Conservation (phyloP, 2,888 invertebrate genomes). For the Sympetrum striolatum region DNA sequence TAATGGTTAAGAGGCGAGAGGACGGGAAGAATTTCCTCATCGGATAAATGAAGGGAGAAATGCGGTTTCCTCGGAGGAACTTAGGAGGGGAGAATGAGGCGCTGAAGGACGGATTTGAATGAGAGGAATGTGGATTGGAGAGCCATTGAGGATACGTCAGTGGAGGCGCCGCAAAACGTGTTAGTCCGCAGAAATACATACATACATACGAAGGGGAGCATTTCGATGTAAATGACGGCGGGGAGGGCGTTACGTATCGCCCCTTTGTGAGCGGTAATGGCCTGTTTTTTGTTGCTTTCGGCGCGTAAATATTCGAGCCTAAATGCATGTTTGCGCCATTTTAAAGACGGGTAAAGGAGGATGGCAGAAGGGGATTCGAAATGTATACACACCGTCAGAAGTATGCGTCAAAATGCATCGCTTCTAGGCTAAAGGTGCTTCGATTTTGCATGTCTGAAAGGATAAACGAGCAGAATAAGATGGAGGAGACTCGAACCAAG, state of each 20-base stretch:
- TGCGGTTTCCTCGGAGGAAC: neutral
- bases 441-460: no score
- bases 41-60: neutral
- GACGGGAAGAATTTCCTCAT: neutral
- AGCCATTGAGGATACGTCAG: neutral
- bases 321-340: no score
- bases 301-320: neutral
- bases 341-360: no score
- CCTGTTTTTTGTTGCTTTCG: neutral
- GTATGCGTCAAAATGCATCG: no score
- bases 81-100: neutral
- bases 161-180: neutral
- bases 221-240: slow-evolving; percentile 9
- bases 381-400: no score
- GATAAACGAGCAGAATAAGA: no score
- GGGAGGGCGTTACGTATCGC: neutral
- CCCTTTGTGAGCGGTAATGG: neutral
- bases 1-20: neutral
- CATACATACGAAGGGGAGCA: neutral
- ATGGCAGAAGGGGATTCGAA: no score
- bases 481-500: no score
- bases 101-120: neutral
- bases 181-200: neutral
- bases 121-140: neutral
- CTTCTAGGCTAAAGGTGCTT: no score